Conservation (phyloP, 2,797 vertebrate species). For the Xenopus petersii region DNA sequence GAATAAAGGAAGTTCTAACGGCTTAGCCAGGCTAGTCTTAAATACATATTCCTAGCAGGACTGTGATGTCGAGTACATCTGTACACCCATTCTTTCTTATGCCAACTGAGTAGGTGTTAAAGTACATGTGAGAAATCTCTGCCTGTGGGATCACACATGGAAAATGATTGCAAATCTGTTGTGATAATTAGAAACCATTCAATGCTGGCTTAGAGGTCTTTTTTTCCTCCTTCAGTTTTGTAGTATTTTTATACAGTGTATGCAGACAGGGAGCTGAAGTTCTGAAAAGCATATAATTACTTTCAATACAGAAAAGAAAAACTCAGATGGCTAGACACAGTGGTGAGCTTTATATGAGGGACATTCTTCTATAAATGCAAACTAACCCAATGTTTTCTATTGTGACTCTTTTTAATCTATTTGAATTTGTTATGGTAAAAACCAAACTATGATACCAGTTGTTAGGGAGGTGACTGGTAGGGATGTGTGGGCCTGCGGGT, state of each 20-base stretch:
- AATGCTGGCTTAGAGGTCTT: constrained; percentile 29
- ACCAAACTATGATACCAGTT: too few relatives aligned
- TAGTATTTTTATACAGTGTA: constrained; percentile 32
- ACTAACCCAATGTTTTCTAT: too few relatives aligned
- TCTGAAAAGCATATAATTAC: constrained; percentile 32
- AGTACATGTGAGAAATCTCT: constrained; percentile 34
- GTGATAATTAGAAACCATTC: constrained; percentile 44
- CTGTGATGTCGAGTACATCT: constrained; percentile 18
- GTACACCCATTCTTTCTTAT: constrained; percentile 28
- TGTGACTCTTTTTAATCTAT: too few relatives aligned
- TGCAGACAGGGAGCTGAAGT: constrained; percentile 15
- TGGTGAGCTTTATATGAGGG: neutral
- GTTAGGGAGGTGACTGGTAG: too few relatives aligned
- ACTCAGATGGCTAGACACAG: neutral
- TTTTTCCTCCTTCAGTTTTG: constrained; percentile 10
- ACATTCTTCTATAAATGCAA: too few relatives aligned
- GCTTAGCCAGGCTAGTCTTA: constrained; percentile 1
- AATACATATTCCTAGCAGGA: constrained; percentile 17
- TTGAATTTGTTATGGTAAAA: too few relatives aligned
- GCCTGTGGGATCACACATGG: constrained; percentile 35
- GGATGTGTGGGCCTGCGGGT: too few relatives aligned
- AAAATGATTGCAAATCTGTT: constrained; percentile 39
- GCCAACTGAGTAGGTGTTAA: constrained; percentile 36
- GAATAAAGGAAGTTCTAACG: constrained; percentile 2
- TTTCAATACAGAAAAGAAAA: constrained; percentile 23